A percentile compares a stretch with the other conserved stretches of the same genome.
phyloP scores from a whole-genome alignment of 2,113 vertebrate genomes.

The Mionectes macconnelli region DNA sequence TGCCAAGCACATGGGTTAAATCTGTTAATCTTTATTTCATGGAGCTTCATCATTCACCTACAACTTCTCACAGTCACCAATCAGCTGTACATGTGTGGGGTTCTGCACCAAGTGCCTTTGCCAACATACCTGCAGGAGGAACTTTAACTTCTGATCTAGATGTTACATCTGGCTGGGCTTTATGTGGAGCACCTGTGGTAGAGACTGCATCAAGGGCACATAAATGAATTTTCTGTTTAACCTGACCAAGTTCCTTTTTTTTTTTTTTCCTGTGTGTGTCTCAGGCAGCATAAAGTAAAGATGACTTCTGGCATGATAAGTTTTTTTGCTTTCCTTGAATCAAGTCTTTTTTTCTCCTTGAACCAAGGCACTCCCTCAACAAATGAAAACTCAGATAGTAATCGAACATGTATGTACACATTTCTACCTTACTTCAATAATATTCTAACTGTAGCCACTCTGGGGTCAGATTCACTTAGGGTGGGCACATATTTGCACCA shows the following conservation, averaged over 20 bases:
- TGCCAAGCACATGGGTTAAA: conserved; percentile 11
- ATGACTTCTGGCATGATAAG: not conserved
- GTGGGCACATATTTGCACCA: conserved; percentile 63
- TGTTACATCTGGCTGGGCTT: conserved; percentile 42
- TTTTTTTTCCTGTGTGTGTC: not conserved
- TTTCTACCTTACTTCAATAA: not conserved
- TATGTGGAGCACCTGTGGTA: conserved; percentile 25
- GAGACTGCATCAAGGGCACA: not conserved
- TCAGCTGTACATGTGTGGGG: not conserved
- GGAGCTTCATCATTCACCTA: conserved; percentile 18
- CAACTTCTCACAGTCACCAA: not conserved
- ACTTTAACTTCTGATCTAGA: conserved; percentile 52
- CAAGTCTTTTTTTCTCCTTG: not conserved
- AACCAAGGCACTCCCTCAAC: not conserved
- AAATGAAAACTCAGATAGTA: not conserved
- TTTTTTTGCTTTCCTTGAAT: not conserved
- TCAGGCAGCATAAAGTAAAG: not conserved
- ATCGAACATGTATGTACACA: not conserved
- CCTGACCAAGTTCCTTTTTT: not conserved
- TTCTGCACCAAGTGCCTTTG: conserved; percentile 1
- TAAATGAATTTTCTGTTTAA: conserved; percentile 15
- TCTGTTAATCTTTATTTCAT: conserved; percentile 21
- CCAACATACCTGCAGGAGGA: conserved; percentile 37
- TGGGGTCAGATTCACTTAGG: conserved; percentile 17
- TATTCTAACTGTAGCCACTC: not conserved